These are phyloP conservation scores for Heterodera schachtii DNA, from an alignment of 1,140 invertebrate species.

Conservation along the genomic window DNA sequence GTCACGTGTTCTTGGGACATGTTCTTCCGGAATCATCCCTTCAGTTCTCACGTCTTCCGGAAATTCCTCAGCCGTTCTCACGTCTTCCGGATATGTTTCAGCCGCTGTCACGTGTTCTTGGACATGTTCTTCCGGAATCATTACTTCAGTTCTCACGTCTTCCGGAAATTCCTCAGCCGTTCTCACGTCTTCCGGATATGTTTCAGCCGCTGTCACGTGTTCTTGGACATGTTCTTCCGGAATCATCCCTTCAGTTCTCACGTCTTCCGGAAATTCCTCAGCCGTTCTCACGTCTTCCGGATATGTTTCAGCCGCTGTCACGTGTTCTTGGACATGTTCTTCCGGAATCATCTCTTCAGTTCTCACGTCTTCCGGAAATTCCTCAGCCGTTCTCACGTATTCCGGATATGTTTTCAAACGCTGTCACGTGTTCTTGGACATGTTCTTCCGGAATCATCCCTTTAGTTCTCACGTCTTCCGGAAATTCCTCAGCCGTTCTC, in stretches of 20 bases:
- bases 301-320: too few species aligned
- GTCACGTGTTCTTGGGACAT: constrained; percentile 1
- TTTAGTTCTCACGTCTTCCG: background rate
- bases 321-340: too few species aligned
- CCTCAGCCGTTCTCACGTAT: too few species aligned
- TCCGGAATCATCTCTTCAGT: too few species aligned
- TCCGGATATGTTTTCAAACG: too few species aligned
- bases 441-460: background rate
- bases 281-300: background rate
- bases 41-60: background rate
- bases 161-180: too few species aligned
- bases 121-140: background rate
- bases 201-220: background rate
- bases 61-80: background rate
- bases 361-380: too few species aligned
- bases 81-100: background rate
- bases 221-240: background rate
- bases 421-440: too few species aligned
- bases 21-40: too few species aligned
- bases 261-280: background rate
- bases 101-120: background rate
- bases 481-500: background rate
- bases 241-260: background rate
- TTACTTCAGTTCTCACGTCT: too few species aligned
- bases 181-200: background rate